Percentiles rank a stretch among this genome's conserved stretches.
phyloP scores from a whole-genome alignment of 2,797 vertebrate genomes.

The Coilia nasus region DNA sequence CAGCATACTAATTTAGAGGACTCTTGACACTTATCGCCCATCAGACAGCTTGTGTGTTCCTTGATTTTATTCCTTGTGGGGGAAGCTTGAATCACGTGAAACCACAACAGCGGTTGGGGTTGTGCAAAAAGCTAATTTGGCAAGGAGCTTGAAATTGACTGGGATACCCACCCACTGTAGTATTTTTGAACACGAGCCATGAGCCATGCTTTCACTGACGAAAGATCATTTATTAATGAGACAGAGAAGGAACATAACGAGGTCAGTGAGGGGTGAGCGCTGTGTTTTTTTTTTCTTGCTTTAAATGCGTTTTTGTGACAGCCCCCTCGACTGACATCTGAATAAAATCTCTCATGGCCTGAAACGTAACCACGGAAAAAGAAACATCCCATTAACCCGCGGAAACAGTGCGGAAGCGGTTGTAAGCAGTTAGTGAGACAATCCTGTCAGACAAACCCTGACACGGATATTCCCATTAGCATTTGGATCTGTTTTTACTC shows the following conservation, averaged over 20 bases:
- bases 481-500: not conserved
- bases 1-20: not conserved
- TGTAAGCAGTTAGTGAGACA: not conserved
- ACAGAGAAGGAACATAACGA: not conserved
- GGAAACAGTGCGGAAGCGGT: not conserved
- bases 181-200: not conserved
- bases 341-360: not conserved
- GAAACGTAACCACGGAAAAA: not conserved
- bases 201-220: not conserved
- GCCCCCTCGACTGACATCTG: not conserved
- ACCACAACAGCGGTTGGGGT: not conserved
- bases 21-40: not conserved
- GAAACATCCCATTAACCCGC: not conserved
- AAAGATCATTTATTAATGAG: not conserved
- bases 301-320: not conserved
- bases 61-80: not conserved
- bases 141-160: not conserved
- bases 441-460: not conserved
- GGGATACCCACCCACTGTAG: not conserved
- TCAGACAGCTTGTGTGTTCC: not conserved
- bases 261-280: not conserved
- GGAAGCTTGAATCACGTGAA: not conserved
- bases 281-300: not conserved
- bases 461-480: not conserved
- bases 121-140: not conserved